phyloP scores from a whole-genome alignment of 2,797 vertebrate species.

The Strix occidentalis region DNA sequence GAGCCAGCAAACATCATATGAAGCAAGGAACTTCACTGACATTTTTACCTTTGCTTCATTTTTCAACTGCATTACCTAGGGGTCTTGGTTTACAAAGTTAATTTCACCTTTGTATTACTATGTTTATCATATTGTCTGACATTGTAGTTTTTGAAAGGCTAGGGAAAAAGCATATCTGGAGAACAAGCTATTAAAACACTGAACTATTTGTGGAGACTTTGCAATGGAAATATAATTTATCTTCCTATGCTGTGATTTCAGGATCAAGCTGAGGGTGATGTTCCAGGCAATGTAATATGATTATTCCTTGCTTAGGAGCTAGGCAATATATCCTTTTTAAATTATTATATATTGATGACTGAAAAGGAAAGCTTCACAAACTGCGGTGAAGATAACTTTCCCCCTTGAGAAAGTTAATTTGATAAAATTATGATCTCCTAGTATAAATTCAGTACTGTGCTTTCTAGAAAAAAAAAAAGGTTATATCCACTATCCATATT shows the following conservation, averaged over 20 bases:
- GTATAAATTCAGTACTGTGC: neutral
- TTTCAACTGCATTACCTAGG: neutral
- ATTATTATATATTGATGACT: slow-evolving; percentile 47
- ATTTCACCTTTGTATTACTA: neutral
- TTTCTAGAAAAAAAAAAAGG: neutral
- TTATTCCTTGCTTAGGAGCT: slow-evolving; percentile 14
- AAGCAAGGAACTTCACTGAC: neutral
- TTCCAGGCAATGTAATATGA: slow-evolving; percentile 39
- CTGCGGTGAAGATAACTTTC: slow-evolving; percentile 2
- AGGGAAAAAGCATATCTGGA: neutral
- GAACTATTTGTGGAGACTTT: slow-evolving; percentile 35
- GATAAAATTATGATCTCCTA: slow-evolving; percentile 9
- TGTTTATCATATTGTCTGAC: neutral
- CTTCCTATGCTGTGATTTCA: slow-evolving; percentile 42
- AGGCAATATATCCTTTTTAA: slow-evolving; percentile 24
- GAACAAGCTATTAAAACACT: neutral
- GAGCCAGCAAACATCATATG: neutral
- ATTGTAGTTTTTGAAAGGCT: neutral
- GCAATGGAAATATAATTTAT: slow-evolving; percentile 25
- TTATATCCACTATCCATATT: neutral
- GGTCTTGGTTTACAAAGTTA: neutral
- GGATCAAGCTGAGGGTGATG: slow-evolving; percentile 31
- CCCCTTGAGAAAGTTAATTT: slow-evolving; percentile 15
- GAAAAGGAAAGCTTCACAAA: slow-evolving; percentile 44
- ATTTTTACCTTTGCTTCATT: neutral